phyloP scores from a whole-genome alignment of 2,797 vertebrate genomes.

The Zonotrichia albicollis region DNA sequence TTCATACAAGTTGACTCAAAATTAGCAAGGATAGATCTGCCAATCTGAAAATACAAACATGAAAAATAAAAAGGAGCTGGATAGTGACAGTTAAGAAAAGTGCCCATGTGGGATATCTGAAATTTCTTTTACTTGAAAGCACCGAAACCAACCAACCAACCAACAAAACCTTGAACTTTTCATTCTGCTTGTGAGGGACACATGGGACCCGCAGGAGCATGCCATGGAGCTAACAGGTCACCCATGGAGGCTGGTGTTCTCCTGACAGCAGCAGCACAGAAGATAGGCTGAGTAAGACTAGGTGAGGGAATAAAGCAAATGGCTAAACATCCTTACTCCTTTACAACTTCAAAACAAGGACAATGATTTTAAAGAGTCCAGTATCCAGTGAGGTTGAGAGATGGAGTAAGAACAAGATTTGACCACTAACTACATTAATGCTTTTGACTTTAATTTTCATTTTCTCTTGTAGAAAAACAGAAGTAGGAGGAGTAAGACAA shows the following conservation, averaged over 20 bases:
- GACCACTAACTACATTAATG: not conserved
- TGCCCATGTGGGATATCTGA: accelerated
- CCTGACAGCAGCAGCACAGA: not conserved
- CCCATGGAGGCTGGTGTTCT: not conserved
- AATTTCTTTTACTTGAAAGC: not conserved
- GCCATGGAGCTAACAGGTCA: not conserved
- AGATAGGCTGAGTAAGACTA: not conserved
- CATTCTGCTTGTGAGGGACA: not conserved
- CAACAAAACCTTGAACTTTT: not conserved
- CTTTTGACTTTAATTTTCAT: not conserved
- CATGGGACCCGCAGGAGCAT: not conserved
- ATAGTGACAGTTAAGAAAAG: not conserved
- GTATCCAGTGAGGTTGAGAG: not conserved
- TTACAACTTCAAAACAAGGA: not conserved
- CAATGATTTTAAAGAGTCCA: not conserved
- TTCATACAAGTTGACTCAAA: not conserved
- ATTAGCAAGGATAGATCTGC: not conserved
- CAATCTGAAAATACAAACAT: not conserved
- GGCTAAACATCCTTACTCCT: not conserved
- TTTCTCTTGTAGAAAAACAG: not conserved
- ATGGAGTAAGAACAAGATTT: not conserved
- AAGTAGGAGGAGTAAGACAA: not conserved
- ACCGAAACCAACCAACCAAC: not conserved
- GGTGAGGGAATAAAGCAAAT: not conserved
- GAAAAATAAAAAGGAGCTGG: not conserved